Evolutionary conservation across 2,888 invertebrate genomes (phyloP), one percentile per base, ranked within the genome.

Genomic region (Unio pictorum): DNA sequence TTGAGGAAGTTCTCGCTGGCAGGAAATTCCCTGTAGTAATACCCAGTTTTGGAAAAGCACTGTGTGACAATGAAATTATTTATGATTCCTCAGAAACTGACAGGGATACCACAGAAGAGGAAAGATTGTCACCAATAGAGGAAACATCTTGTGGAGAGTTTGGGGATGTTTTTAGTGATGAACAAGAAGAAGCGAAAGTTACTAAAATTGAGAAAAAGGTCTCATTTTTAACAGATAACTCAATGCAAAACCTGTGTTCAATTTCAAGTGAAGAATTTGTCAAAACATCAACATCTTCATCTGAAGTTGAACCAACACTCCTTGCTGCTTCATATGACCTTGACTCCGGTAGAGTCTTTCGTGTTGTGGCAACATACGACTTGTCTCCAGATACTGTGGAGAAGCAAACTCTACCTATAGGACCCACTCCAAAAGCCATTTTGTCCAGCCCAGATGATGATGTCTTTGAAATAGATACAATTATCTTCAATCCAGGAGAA

Each of bases 301-400:
- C 97, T 55, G 97, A 98, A 90, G 97, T 97, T 64, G 89, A 89
- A 72, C 89, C 89, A 91, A 98, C 98, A 2, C 91, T 98, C 15
- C 94, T 98, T 17, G 96, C 97, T 20, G 97, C 98, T 3, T 94
- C 95, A 15, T 94, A 95, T 86, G 96, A 96, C 88, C 90, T 94
- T 64, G 90, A 91, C 68, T 85, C 88, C 60, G 90, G 91, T 28
- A 84, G 85, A 67, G 89, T 94, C 30, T 87, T 88, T n/a, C 84
- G 86, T 75, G 86, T 89, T 8, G 89, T 89, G 6, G 82, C 89
- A n/a, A 79, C 86, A 15, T 88, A 84, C 79, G 89, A 89, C 68
- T 79, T 88, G 56, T 87, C 88, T 23, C 88, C 88, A 64, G 89
- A 89, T 75, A 82, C 86, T 54, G 87, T 89, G 1, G 88, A 89